Conservation (phyloP, 2,888 invertebrate species). For the Drosophila falleni region DNA sequence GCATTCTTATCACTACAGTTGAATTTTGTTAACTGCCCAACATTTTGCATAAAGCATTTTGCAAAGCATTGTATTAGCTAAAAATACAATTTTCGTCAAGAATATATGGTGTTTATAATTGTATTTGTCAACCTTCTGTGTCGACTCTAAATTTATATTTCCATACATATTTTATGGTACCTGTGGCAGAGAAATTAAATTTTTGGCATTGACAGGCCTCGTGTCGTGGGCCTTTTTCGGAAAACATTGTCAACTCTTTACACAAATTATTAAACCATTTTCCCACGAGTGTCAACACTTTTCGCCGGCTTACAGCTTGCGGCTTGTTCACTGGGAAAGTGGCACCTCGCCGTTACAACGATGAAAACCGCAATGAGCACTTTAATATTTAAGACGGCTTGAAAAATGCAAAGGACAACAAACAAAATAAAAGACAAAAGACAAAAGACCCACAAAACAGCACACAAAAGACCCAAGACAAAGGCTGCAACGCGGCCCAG, state of each 20-base stretch:
- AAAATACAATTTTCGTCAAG: too few species aligned
- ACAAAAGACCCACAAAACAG: slow-evolving; percentile 37
- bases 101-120: not conserved
- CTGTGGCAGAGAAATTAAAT: slow-evolving; percentile 52
- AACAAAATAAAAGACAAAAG: slow-evolving; percentile 34
- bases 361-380: slow-evolving; percentile 62
- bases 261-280: slow-evolving; percentile 79
- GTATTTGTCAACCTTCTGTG: not conserved
- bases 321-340: slow-evolving; percentile 32
- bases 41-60: not conserved
- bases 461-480: slow-evolving; percentile 43
- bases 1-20: not conserved
- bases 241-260: slow-evolving; percentile 73
- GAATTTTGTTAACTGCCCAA: slow-evolving; percentile 9
- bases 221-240: slow-evolving; percentile 31
- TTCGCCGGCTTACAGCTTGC: slow-evolving; percentile 36
- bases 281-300: slow-evolving; percentile 80
- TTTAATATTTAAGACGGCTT: slow-evolving; percentile 77
- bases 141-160: slow-evolving; percentile 32
- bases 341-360: slow-evolving; percentile 20
- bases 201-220: slow-evolving; percentile 60
- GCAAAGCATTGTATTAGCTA: too few species aligned
- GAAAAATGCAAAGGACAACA: slow-evolving; percentile 74
- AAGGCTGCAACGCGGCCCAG: slow-evolving; percentile 37
- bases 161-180: slow-evolving; percentile 56